Evolutionary conservation across 2,888 invertebrate species (phyloP).

Genomic region (Onthophagus sagittarius): DNA sequence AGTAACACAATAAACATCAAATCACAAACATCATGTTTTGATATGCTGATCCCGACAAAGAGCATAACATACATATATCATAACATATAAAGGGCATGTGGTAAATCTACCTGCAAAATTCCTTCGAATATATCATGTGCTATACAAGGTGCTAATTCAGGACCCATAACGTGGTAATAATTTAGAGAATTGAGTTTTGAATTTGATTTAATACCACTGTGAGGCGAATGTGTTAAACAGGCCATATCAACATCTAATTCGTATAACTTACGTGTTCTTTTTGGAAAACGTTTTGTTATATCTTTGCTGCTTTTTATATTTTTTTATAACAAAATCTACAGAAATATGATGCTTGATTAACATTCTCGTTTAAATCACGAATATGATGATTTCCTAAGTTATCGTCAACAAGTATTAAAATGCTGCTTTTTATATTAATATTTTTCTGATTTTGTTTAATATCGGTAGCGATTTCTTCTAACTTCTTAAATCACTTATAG

Average conservation of each 20-base stretch:
- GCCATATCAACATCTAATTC: too few relatives aligned
- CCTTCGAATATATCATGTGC: not conserved
- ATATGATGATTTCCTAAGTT: constrained; percentile 1
- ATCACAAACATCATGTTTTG: not conserved
- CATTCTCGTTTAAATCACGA: not conserved
- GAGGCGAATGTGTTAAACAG: too few relatives aligned
- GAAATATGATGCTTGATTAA: not conserved
- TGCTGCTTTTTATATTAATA: too few relatives aligned
- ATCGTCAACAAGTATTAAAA: too few relatives aligned
- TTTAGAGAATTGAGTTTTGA: not conserved
- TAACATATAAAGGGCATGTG: not conserved
- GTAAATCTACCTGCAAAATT: not conserved
- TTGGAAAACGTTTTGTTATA: too few relatives aligned
- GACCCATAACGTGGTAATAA: not conserved
- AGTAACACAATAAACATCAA: too few relatives aligned
- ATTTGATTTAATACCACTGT: too few relatives aligned
- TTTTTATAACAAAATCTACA: not conserved
- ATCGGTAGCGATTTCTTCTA: too few relatives aligned
- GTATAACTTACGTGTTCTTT: too few relatives aligned
- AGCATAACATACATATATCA: not conserved
- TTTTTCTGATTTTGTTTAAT: too few relatives aligned
- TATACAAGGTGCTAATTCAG: not conserved
- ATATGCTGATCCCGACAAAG: not conserved
- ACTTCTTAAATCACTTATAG: too few relatives aligned
- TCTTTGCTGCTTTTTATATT: not conserved